Evolutionary conservation across 2,888 invertebrate species (phyloP).

Genomic region (Chrysolina oricalcia): DNA sequence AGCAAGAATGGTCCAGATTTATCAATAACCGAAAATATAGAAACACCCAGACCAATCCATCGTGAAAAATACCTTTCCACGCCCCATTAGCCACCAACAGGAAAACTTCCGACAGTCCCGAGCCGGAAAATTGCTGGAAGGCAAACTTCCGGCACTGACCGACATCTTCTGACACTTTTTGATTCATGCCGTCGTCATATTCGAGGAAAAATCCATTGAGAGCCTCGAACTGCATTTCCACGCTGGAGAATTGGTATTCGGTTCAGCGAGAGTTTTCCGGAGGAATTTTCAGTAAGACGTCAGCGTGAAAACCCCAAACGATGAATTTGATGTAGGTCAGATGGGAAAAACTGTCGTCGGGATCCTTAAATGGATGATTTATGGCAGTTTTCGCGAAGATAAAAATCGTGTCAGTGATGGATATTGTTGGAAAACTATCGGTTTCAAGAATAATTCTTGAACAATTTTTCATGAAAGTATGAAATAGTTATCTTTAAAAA

Average conservation of each 20-base stretch:
- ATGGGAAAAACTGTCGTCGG: conserved; percentile 31
- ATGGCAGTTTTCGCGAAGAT: conserved; percentile 24
- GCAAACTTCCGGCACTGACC: conserved; percentile 51
- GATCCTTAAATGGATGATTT: conserved; percentile 30
- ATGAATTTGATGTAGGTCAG: conserved; percentile 34
- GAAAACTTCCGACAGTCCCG: conserved; percentile 61
- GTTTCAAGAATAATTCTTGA: background rate
- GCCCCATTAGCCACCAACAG: conserved; percentile 61
- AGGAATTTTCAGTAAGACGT: conserved; percentile 32
- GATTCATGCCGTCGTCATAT: conserved; percentile 44
- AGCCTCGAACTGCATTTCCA: background rate
- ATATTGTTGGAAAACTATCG: background rate
- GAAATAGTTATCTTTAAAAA: background rate
- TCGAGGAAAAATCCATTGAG: conserved; percentile 34
- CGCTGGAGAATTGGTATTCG: conserved; percentile 27
- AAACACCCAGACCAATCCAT: conserved; percentile 39
- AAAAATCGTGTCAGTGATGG: conserved; percentile 20
- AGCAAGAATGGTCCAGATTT: background rate
- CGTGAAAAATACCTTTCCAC: conserved; percentile 53
- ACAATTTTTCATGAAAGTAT: background rate
- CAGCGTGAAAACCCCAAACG: conserved; percentile 14
- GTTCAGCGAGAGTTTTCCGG: conserved; percentile 14
- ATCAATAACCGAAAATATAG: conserved; percentile 28
- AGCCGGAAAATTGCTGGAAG: conserved; percentile 58
- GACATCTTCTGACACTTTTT: conserved; percentile 45